phyloP scores from a whole-genome alignment of 2,888 invertebrate species.

The Metalampra italica region DNA sequence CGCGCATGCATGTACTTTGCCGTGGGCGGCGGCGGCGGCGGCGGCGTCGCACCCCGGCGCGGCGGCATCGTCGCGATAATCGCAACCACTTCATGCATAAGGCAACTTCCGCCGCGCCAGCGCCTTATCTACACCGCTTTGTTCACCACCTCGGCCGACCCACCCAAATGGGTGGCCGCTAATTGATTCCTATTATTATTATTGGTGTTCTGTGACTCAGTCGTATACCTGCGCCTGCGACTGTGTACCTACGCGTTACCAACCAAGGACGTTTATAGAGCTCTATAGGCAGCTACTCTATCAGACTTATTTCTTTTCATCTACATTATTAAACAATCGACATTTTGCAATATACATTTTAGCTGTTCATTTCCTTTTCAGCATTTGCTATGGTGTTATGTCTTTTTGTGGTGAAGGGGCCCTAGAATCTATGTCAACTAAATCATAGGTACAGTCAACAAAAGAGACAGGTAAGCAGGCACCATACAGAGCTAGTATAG shows the following conservation, averaged over 20 bases:
- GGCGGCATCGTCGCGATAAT: slow-evolving; percentile 19
- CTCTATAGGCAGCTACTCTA: neutral
- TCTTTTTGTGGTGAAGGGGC: too few species aligned
- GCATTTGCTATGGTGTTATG: too few species aligned
- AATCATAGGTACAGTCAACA: too few species aligned
- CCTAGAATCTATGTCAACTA: too few species aligned
- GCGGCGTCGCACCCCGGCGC: slow-evolving; percentile 7
- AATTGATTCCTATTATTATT: slow-evolving; percentile 53
- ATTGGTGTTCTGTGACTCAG: slow-evolving; percentile 28
- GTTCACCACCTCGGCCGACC: slow-evolving; percentile 48
- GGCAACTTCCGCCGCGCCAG: slow-evolving; percentile 51
- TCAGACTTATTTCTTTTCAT: too few species aligned
- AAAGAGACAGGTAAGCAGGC: too few species aligned
- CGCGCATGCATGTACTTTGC: slow-evolving; percentile 6
- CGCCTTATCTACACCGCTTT: slow-evolving; percentile 53
- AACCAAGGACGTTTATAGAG: neutral
- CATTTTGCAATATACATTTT: too few species aligned
- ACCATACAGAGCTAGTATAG: too few species aligned
- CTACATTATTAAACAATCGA: too few species aligned
- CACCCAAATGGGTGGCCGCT: slow-evolving; percentile 43
- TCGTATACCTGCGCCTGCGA: neutral
- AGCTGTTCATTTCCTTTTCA: too few species aligned
- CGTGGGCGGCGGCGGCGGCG: slow-evolving; percentile 9
- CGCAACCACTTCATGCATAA: slow-evolving; percentile 30
- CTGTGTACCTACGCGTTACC: neutral